Evolutionary conservation across 1,140 invertebrate genomes (phyloP).

Genomic region (Drosophila saltans): DNA sequence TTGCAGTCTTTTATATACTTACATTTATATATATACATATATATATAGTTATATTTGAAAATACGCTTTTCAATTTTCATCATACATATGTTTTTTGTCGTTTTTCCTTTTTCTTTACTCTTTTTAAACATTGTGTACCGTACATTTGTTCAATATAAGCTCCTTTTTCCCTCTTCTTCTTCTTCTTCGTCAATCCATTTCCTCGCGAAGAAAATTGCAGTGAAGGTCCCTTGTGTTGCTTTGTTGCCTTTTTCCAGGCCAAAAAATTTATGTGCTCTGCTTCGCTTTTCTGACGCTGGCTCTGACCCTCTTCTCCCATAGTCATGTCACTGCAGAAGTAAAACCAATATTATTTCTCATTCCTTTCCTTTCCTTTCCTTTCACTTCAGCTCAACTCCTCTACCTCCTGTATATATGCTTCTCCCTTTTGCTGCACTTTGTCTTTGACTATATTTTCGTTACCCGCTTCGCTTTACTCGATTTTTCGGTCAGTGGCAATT

Average conservation of each 20-base stretch:
- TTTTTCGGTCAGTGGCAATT: slow-evolving; percentile 79
- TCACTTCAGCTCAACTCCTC: no score
- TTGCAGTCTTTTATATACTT: no score
- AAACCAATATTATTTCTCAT: slow-evolving; percentile 67
- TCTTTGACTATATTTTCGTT: slow-evolving; percentile 37
- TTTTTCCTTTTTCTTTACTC: not conserved
- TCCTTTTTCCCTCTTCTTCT: not conserved
- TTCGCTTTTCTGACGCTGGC: not conserved
- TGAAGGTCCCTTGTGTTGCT: slow-evolving; percentile 5
- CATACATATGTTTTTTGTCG: slow-evolving; percentile 2
- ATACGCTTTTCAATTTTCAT: not conserved
- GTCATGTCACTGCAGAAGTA: slow-evolving; percentile 55
- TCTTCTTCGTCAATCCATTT: not conserved
- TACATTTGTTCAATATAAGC: slow-evolving; percentile 1
- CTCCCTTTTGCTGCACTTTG: slow-evolving; percentile 51
- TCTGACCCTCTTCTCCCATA: not conserved
- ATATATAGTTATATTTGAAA: no score
- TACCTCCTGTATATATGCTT: not conserved
- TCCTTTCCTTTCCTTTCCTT: not conserved
- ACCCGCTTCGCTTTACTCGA: slow-evolving; percentile 47
- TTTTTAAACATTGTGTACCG: not conserved
- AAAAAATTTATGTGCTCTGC: slow-evolving; percentile 38
- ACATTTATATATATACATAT: no score
- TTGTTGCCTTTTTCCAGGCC: slow-evolving; percentile 12
- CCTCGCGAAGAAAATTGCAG: slow-evolving; percentile 13